A percentile compares a stretch with the other conserved stretches of the same genome.
These are phyloP conservation scores for Sminthurinus signatus DNA, from an alignment of 1,140 invertebrate species.

Conservation along the genomic window DNA sequence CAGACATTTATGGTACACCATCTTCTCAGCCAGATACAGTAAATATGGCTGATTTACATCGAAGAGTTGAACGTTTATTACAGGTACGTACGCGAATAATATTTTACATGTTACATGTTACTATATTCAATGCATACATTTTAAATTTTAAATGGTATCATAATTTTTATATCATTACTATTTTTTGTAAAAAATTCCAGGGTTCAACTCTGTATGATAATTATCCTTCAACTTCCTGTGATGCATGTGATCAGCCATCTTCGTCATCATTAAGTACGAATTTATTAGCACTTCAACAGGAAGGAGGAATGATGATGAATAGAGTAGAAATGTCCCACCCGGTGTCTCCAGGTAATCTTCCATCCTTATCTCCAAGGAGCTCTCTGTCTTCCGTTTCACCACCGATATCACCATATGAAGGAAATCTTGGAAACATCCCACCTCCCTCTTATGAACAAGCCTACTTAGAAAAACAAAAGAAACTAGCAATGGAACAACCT, in stretches of 20 bases:
- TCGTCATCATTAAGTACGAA: not conserved
- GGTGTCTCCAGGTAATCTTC: slow-evolving; percentile 46
- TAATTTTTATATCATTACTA: too few relatives aligned
- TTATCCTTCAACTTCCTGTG: slow-evolving; percentile 18
- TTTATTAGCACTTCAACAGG: slow-evolving; percentile 9
- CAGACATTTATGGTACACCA: slow-evolving; percentile 87
- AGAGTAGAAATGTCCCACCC: slow-evolving; percentile 1
- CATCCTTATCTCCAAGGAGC: slow-evolving; percentile 70
- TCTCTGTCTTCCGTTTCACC: slow-evolving; percentile 79
- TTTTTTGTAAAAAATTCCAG: slow-evolving; percentile 9
- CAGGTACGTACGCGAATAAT: slow-evolving; percentile 22
- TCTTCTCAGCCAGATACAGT: slow-evolving; percentile 57
- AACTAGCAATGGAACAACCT: slow-evolving; percentile 45
- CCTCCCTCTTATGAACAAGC: slow-evolving; percentile 61
- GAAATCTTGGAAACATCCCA: too few relatives aligned
- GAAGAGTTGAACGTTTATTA: slow-evolving; percentile 58
- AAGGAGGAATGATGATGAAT: not conserved
- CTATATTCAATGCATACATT: not conserved
- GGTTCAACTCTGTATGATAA: slow-evolving; percentile 5
- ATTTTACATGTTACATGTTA: not conserved
- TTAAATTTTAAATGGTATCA: too few relatives aligned
- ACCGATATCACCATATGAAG: slow-evolving; percentile 64
- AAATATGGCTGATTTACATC: slow-evolving; percentile 77
- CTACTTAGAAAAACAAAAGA: slow-evolving; percentile 47
- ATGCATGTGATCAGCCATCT: slow-evolving; percentile 16